Evolutionary conservation across 2,888 invertebrate species (phyloP), one percentile per base, ranked within the genome.

Genomic region (Drosophila fungiperda): DNA sequence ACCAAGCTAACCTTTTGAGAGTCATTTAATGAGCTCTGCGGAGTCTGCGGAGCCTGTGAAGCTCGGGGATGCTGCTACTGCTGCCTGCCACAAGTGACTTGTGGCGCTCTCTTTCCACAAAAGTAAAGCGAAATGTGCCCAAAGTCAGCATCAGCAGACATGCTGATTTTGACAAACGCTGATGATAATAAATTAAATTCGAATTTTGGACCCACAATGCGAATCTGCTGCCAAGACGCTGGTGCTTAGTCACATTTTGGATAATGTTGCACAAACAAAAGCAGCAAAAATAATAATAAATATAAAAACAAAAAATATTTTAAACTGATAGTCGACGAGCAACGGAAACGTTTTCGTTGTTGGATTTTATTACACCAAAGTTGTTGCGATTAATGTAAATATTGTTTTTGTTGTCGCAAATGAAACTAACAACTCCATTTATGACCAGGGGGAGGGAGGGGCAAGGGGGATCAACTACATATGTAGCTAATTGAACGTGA

Each of bases 401-500:
- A 11, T 29, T 29, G 26, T 68, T 59, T 49, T 58, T 45, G 42
- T 45, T 70, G 35, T 32, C 59, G 42, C 65, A 66, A 29, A 53
- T 12, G 38, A 32, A 42, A 35, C 66, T 52, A 23, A 17, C 61
- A 36, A 61, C 52, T 42, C 58, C 59, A 49, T 54, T 55, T 60
- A 42, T 52, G 62, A 9, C 33, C 49, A 42, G 49, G 42, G 7
- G 7, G 36, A 7, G 15, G 15, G 20, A 15, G 20, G 45, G n/a
- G 35, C 40, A 55, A 61, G 68, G 57, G 50, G 50, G 17, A n/a
- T 12, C 36, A 54, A 54, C 11, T 20, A 54, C 26, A 45, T 8
- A 23, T 55, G 55, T 63, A 59, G 54, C 80, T 85, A 80, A 82
- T 76, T 82, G 83, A 70, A 80, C 80, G 80, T 80, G 85, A 59